Percentiles rank a stretch among this genome's conserved stretches.
phyloP scores from a whole-genome alignment of 2,888 invertebrate species.

The Hedychridium roseum region DNA sequence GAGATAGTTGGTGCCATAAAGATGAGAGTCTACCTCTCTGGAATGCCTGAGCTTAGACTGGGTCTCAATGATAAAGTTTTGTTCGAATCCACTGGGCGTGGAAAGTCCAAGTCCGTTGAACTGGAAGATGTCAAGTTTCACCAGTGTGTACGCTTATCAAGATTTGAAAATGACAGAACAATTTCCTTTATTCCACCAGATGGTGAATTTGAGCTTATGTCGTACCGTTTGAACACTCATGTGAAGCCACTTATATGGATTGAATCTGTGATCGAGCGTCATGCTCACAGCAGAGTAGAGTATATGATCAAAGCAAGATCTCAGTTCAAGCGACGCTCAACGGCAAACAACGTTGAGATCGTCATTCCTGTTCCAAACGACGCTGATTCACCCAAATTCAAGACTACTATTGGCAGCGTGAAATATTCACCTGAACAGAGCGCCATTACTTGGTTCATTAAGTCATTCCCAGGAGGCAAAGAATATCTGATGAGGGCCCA shows the following conservation, averaged over 20 bases:
- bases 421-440: conserved; percentile 97
- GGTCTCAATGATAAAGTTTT: conserved; percentile 98
- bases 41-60: conserved; percentile 96
- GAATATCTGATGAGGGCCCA: conserved; percentile 98
- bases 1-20: conserved; percentile 99
- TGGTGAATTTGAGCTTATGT: conserved; percentile 99
- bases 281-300: conserved; percentile 96
- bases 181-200: conserved; percentile 99
- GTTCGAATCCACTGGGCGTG: conserved; percentile 96
- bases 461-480: conserved; percentile 97
- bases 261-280: conserved; percentile 96
- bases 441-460: conserved; percentile 97
- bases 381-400: conserved; percentile 98
- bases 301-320: conserved; percentile 99
- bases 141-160: conserved; percentile 94
- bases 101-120: conserved; percentile 97
- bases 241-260: conserved; percentile 99
- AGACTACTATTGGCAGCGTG: conserved; percentile 95
- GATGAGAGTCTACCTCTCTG: conserved; percentile 97
- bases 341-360: conserved; percentile 98
- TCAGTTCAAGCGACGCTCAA: conserved; percentile 96
- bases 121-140: conserved; percentile 99
- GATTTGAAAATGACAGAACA: conserved; percentile 98
- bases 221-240: conserved; percentile 95
- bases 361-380: conserved; percentile 95